These are phyloP conservation scores for Dendrophyllia cribrosa DNA, from an alignment of 64 coral and sea anemone species.

Conservation along the genomic window DNA sequence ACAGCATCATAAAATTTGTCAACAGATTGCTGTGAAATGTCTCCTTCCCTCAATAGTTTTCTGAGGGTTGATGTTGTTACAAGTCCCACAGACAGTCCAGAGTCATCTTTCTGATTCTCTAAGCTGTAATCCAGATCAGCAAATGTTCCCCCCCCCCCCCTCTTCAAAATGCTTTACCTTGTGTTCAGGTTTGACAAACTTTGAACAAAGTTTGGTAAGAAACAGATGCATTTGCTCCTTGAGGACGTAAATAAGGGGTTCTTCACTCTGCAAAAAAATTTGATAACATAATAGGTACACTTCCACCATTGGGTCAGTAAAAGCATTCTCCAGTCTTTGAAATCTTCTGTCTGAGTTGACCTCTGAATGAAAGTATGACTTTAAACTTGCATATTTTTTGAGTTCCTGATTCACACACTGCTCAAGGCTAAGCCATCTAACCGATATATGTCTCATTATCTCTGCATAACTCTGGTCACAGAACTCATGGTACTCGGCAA, in stretches of 20 bases:
- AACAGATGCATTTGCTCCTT: slow-evolving; percentile 44
- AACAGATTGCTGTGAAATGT: too few relatives aligned
- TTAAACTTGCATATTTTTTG: neutral
- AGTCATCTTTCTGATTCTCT: too few relatives aligned
- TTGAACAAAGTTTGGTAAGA: slow-evolving; percentile 24
- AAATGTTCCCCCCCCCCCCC: too few relatives aligned
- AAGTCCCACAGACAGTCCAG: too few relatives aligned
- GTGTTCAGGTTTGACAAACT: too few relatives aligned
- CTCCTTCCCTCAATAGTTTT: too few relatives aligned
- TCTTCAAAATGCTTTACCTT: too few relatives aligned
- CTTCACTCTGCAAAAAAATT: slow-evolving; percentile 25
- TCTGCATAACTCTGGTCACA: slow-evolving; percentile 54
- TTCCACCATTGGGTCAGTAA: slow-evolving; percentile 38
- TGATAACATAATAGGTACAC: slow-evolving; percentile 59
- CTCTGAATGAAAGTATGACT: slow-evolving; percentile 3
- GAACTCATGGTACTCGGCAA: slow-evolving; percentile 52
- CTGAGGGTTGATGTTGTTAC: too few relatives aligned
- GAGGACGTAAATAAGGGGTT: slow-evolving; percentile 21
- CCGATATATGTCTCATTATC: slow-evolving; percentile 26
- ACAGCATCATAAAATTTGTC: too few relatives aligned
- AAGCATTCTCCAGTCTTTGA: slow-evolving; percentile 1
- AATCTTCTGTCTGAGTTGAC: slow-evolving; percentile 4
- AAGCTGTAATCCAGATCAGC: too few relatives aligned
- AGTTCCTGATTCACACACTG: neutral
- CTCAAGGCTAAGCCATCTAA: slow-evolving; percentile 22